A percentile compares a stretch with the other conserved stretches of the same genome.
phyloP scores from a whole-genome alignment of 2,888 invertebrate species.

The Tortrix viridana region DNA sequence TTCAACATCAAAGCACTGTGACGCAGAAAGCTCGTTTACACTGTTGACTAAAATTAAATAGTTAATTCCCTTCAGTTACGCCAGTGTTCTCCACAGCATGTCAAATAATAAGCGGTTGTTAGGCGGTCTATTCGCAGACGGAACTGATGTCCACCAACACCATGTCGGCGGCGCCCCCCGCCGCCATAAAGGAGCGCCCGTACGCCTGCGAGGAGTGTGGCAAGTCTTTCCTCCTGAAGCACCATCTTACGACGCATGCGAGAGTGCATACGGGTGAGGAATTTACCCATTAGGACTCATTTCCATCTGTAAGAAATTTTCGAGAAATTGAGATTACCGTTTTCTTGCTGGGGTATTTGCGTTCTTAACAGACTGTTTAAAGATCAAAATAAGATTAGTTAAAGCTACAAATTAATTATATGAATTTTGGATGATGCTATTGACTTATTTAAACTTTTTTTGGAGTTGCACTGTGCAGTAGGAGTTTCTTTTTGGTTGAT shows the following conservation, averaged over 20 bases:
- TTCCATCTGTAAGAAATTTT: too few species aligned
- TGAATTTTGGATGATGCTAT: too few species aligned
- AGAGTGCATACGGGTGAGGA: slow-evolving; percentile 89
- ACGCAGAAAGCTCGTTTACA: neutral
- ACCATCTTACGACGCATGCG: slow-evolving; percentile 93
- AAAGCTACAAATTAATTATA: too few species aligned
- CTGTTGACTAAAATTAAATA: neutral
- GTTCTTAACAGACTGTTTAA: too few species aligned
- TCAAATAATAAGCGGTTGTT: slow-evolving; percentile 51
- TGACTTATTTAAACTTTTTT: too few species aligned
- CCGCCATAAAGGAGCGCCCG: slow-evolving; percentile 87
- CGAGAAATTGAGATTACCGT: neutral
- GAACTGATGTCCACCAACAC: slow-evolving; percentile 65
- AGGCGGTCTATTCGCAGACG: slow-evolving; percentile 78
- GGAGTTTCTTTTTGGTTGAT: neutral
- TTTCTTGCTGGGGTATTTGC: too few species aligned
- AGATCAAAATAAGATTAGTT: too few species aligned
- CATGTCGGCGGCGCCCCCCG: slow-evolving; percentile 63
- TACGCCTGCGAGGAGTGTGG: slow-evolving; percentile 93
- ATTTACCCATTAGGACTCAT: neutral
- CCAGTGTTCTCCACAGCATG: slow-evolving; percentile 6
- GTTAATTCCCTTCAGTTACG: neutral
- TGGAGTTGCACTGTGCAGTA: neutral
- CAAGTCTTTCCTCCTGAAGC: slow-evolving; percentile 92
- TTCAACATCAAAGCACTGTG: too few species aligned